Evolutionary conservation across 2,797 vertebrate genomes (phyloP).

Genomic region (Malurus leucopterus): DNA sequence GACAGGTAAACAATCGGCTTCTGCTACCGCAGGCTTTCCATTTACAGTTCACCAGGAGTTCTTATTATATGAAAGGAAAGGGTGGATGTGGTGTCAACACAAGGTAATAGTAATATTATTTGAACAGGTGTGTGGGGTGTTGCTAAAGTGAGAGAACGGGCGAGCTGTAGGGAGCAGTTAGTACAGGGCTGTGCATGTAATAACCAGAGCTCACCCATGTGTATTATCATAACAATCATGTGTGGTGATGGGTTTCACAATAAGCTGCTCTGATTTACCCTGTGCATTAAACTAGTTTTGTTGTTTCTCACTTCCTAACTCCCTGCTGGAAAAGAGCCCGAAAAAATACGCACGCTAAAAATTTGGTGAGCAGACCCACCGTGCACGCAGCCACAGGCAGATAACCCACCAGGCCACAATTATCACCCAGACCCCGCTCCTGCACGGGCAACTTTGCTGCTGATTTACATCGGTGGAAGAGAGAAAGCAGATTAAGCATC

Average conservation of each 20-base stretch:
- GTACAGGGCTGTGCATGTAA: constrained; percentile 62
- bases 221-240: constrained; percentile 53
- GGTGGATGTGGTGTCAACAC: constrained; percentile 66
- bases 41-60: constrained; percentile 70
- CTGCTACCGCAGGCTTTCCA: constrained; percentile 69
- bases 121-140: constrained; percentile 77
- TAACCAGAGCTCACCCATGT: constrained; percentile 53
- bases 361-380: neutral
- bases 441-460: neutral
- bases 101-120: constrained; percentile 73
- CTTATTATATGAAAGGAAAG: constrained; percentile 75
- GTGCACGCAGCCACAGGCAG: neutral
- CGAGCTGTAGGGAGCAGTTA: constrained; percentile 58
- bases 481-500: neutral
- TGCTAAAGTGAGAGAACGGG: constrained; percentile 66
- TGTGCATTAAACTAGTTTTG: neutral
- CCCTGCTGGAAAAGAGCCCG: neutral
- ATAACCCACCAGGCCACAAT: neutral
- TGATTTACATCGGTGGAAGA: neutral
- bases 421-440: neutral
- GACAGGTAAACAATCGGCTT: constrained; percentile 54
- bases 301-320: neutral
- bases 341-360: fast-evolving
- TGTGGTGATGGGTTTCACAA: constrained; percentile 35
- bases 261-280: constrained; percentile 27